Conservation (phyloP, 2,888 invertebrate genomes). For the Thymelicus lineola region DNA sequence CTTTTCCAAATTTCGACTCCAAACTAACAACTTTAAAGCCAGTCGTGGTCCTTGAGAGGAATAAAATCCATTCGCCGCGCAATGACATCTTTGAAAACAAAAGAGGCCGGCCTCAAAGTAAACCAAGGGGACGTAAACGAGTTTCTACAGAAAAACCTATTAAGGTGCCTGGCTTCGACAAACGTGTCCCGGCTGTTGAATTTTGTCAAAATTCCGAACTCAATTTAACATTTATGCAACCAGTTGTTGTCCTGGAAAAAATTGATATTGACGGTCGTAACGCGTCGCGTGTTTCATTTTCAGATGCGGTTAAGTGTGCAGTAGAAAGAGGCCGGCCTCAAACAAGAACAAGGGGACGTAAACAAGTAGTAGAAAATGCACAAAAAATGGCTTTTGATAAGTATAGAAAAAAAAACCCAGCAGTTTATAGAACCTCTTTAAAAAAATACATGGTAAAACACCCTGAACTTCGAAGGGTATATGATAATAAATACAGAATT, state of each 20-base stretch:
- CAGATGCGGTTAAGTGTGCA: background rate
- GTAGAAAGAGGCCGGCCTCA: too few relatives aligned
- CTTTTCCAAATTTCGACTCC: background rate
- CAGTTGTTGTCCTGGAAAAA: background rate
- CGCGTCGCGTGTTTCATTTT: background rate
- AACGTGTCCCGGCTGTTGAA: background rate
- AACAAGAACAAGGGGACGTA: too few relatives aligned
- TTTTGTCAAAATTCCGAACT: background rate
- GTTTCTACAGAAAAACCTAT: background rate
- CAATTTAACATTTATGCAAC: background rate
- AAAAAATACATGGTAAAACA: too few relatives aligned
- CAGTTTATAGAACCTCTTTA: too few relatives aligned
- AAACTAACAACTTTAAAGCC: background rate
- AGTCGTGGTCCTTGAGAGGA: background rate
- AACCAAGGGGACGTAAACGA: background rate
- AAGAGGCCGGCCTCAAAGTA: background rate
- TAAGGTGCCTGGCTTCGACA: background rate
- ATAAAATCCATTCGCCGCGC: background rate
- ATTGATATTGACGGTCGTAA: background rate
- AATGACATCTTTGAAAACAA: background rate
- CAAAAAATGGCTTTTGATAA: too few relatives aligned
- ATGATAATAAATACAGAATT: background rate
- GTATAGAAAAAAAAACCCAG: too few relatives aligned
- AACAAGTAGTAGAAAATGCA: too few relatives aligned
- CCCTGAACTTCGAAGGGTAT: background rate